phyloP scores from a whole-genome alignment of 2,797 vertebrate genomes.

The Brotula barbata region DNA sequence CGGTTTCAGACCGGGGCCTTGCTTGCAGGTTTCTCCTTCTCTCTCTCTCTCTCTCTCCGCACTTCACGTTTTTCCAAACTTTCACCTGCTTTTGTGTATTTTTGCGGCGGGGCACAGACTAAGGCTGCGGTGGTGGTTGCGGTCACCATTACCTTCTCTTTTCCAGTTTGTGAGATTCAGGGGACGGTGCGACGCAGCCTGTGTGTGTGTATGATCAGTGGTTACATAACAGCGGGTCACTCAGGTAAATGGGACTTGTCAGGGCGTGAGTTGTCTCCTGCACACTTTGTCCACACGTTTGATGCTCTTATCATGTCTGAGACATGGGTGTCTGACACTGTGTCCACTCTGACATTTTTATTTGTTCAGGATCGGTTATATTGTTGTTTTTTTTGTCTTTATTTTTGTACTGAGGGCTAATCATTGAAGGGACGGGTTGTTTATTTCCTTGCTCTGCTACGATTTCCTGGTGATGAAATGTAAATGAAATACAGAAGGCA shows the following conservation, averaged over 20 bases:
- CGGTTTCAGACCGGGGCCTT: too few relatives aligned
- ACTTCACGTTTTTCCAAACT: too few relatives aligned
- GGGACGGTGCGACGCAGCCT: background rate
- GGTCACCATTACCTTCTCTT: too few relatives aligned
- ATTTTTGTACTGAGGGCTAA: constrained; percentile 51
- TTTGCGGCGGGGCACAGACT: too few relatives aligned
- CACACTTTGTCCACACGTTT: constrained; percentile 44
- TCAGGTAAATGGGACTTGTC: constrained; percentile 30
- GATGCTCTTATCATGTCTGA: constrained; percentile 81
- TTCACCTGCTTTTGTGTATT: too few relatives aligned
- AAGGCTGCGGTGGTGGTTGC: too few relatives aligned
- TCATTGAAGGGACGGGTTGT: constrained; percentile 23
- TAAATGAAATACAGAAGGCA: constrained; percentile 20
- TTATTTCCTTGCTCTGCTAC: constrained; percentile 9
- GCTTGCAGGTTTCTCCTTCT: too few relatives aligned
- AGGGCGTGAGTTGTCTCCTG: constrained; percentile 61
- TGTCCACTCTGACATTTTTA: constrained; percentile 33
- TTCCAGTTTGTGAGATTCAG: too few relatives aligned
- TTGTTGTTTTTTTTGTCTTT: constrained; percentile 14
- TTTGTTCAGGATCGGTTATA: constrained; percentile 21
- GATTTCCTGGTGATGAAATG: constrained; percentile 23
- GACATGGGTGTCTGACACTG: constrained; percentile 32
- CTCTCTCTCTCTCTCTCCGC: too few relatives aligned
- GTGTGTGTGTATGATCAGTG: background rate
- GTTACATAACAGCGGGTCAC: constrained; percentile 6